phyloP scores from a whole-genome alignment of 2,113 vertebrate genomes.

The Rattus rattus region DNA sequence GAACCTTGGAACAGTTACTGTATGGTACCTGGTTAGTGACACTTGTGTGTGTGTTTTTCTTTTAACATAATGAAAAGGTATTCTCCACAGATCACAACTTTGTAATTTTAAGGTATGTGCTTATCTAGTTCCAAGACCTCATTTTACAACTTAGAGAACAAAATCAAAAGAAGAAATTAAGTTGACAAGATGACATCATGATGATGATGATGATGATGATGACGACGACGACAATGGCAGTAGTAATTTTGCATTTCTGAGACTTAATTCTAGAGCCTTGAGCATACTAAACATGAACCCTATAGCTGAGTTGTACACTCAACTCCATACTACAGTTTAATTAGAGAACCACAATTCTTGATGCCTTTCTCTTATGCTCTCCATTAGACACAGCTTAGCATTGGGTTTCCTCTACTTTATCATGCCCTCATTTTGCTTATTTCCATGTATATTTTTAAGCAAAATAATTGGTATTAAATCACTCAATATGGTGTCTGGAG shows the following conservation, averaged over 20 bases:
- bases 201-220: background rate
- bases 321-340: background rate
- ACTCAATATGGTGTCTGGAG: background rate
- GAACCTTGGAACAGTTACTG: no score
- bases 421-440: background rate
- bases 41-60: no score
- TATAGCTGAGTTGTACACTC: background rate
- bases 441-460: background rate
- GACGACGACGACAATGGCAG: background rate
- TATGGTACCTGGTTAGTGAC: no score
- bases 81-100: background rate
- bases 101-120: background rate
- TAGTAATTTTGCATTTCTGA: background rate
- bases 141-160: background rate
- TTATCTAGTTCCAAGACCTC: background rate
- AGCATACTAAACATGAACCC: background rate
- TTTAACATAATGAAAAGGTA: background rate
- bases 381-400: background rate
- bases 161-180: background rate
- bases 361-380: background rate
- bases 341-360: background rate
- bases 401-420: background rate
- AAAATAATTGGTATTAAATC: background rate
- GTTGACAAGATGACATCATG: background rate
- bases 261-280: background rate